Evolutionary conservation across 2,113 vertebrate genomes (phyloP).

Genomic region (Sarotherodon lohbergeri): DNA sequence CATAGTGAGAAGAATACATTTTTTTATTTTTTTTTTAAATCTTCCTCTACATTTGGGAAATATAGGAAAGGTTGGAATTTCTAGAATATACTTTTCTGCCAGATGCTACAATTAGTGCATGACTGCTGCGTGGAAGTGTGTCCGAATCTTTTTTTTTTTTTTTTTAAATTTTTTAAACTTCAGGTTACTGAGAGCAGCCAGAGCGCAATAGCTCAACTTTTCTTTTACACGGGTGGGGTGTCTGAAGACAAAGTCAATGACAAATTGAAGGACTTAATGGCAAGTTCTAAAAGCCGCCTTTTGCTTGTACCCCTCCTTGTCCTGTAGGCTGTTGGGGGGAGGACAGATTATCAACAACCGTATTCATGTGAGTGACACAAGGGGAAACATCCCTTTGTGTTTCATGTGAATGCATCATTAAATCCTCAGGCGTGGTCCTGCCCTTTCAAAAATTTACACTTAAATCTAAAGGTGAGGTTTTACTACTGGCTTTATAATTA

Average conservation of each 20-base stretch:
- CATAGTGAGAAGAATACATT: no score
- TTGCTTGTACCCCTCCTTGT: not conserved
- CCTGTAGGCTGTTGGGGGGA: not conserved
- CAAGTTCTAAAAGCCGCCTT: not conserved
- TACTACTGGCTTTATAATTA: not conserved
- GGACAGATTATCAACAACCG: not conserved
- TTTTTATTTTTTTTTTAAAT: not conserved
- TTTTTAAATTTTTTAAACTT: not conserved
- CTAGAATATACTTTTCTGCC: not conserved
- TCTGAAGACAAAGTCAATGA: not conserved
- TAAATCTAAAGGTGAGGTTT: not conserved
- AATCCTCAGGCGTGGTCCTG: not conserved
- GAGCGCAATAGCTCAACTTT: not conserved
- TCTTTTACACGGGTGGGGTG: no score
- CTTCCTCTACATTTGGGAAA: not conserved
- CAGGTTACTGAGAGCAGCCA: not conserved
- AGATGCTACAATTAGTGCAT: fast-evolving
- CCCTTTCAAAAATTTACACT: not conserved
- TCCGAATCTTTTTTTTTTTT: fast-evolving
- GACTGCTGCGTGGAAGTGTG: not conserved
- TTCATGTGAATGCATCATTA: not conserved
- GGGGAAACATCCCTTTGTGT: not conserved
- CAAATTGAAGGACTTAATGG: not conserved
- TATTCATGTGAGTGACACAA: not conserved
- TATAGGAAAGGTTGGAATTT: not conserved